phyloP scores from a whole-genome alignment of 2,797 vertebrate genomes.

The Myripristis jacobus region DNA sequence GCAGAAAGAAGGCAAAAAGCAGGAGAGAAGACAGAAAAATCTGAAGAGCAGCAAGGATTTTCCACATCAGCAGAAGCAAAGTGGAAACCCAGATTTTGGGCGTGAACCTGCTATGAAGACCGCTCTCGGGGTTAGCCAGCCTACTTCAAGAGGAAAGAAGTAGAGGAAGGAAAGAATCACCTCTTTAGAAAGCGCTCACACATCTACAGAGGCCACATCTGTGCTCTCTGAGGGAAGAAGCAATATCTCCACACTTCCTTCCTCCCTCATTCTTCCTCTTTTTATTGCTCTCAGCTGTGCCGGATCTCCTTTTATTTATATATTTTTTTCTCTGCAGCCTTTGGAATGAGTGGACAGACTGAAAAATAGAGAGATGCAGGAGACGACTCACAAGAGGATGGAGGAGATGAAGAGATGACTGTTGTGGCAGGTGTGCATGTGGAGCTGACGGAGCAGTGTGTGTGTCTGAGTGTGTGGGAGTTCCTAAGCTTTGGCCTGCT shows the following conservation, averaged over 20 bases:
- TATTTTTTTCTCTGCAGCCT: slow-evolving; percentile 13
- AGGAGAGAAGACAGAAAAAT: slow-evolving; percentile 25
- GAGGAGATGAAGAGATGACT: slow-evolving; percentile 47
- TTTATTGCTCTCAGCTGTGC: slow-evolving; percentile 15
- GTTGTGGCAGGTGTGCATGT: slow-evolving; percentile 17
- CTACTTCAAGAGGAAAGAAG: background rate
- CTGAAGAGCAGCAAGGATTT: background rate
- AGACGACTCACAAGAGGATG: slow-evolving; percentile 1
- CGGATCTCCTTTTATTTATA: slow-evolving; percentile 2
- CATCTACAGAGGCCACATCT: slow-evolving; percentile 21
- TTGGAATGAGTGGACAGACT: slow-evolving; percentile 4
- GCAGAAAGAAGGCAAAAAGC: slow-evolving; percentile 50
- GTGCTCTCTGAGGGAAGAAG: slow-evolving; percentile 17
- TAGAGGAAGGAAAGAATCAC: slow-evolving; percentile 11
- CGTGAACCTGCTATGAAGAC: background rate
- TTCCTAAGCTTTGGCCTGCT: slow-evolving; percentile 25
- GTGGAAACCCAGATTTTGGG: background rate
- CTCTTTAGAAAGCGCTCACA: background rate
- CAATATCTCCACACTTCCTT: slow-evolving; percentile 2
- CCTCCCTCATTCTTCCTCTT: slow-evolving; percentile 9
- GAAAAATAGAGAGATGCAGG: slow-evolving; percentile 20
- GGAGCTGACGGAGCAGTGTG: slow-evolving; percentile 2
- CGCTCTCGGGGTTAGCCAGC: background rate
- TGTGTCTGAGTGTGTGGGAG: slow-evolving; percentile 10
- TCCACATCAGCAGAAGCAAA: background rate